Percentiles rank a stretch among this genome's conserved stretches.
Conservation (phyloP, 1,140 invertebrate genomes). For the Drosophila sulfurigaster region DNA sequence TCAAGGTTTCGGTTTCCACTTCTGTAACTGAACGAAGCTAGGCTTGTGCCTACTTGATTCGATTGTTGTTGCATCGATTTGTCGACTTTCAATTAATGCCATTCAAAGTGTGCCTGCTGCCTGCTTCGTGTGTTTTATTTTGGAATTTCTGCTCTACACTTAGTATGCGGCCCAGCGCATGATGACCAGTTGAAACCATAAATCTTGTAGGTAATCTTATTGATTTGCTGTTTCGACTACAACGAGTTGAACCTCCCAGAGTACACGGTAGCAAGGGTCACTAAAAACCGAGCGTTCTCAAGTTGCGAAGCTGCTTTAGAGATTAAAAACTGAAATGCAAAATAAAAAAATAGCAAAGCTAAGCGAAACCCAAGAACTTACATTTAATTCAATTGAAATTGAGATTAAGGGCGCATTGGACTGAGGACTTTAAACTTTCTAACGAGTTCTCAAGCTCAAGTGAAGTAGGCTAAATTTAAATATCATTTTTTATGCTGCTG, state of each 20-base stretch:
- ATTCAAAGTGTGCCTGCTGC: slow-evolving; percentile 59
- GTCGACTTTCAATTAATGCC: slow-evolving; percentile 73
- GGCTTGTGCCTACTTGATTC: slow-evolving; percentile 4
- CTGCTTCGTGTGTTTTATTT: slow-evolving; percentile 30
- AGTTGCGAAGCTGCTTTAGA: slow-evolving; percentile 1
- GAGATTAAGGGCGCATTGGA: slow-evolving; percentile 36
- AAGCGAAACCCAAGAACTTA: slow-evolving; percentile 14
- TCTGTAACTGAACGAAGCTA: slow-evolving; percentile 21
- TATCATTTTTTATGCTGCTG: slow-evolving; percentile 41
- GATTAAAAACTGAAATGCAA: not conserved
- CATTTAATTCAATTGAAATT: slow-evolving; percentile 9
- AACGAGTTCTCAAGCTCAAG: slow-evolving; percentile 34
- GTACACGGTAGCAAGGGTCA: slow-evolving; percentile 10
- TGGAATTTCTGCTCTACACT: slow-evolving; percentile 56
- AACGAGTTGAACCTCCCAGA: not conserved
- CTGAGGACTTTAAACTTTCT: slow-evolving; percentile 44
- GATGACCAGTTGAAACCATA: slow-evolving; percentile 60
- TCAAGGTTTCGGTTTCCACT: slow-evolving; percentile 61
- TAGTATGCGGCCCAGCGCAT: slow-evolving; percentile 55
- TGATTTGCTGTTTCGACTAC: slow-evolving; percentile 39
- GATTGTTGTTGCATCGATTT: slow-evolving; percentile 56
- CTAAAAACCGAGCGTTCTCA: not conserved
- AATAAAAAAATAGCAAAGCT: slow-evolving; percentile 28
- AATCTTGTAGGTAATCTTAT: slow-evolving; percentile 70
- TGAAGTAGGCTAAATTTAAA: slow-evolving; percentile 52